A percentile compares a stretch with the other conserved stretches of the same genome.
Conservation (phyloP, 2,888 invertebrate species). For the Hanleya hanleyi region DNA sequence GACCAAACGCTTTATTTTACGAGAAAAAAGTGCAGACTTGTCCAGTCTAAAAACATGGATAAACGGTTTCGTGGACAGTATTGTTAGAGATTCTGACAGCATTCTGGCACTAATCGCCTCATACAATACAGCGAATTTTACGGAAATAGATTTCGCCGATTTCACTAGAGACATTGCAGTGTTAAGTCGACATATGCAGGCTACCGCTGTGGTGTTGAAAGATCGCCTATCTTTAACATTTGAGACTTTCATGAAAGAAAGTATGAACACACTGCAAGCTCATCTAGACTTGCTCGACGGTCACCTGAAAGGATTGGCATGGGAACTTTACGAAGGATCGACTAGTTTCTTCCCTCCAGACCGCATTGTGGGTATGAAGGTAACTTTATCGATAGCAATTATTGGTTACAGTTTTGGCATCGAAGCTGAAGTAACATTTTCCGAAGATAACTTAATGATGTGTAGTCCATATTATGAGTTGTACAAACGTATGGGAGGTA, state of each 20-base stretch:
- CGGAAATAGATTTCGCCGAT: too few relatives aligned
- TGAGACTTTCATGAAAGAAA: neutral
- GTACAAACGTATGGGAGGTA: neutral
- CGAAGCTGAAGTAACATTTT: neutral
- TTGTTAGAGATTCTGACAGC: too few relatives aligned
- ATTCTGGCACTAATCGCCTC: too few relatives aligned
- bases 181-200: too few relatives aligned
- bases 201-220: too few relatives aligned
- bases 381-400: neutral
- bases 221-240: neutral
- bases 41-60: too few relatives aligned
- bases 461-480: neutral
- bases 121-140: too few relatives aligned
- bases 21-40: too few relatives aligned
- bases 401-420: neutral
- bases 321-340: neutral
- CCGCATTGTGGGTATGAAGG: neutral
- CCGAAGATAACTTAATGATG: neutral
- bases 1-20: too few relatives aligned
- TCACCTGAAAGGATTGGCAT: neutral
- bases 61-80: too few relatives aligned
- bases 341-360: neutral
- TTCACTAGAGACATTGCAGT: too few relatives aligned
- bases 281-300: neutral
- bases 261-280: neutral